phyloP scores from a whole-genome alignment of 2,113 vertebrate species.

The Oxygymnocypris stewartii region DNA sequence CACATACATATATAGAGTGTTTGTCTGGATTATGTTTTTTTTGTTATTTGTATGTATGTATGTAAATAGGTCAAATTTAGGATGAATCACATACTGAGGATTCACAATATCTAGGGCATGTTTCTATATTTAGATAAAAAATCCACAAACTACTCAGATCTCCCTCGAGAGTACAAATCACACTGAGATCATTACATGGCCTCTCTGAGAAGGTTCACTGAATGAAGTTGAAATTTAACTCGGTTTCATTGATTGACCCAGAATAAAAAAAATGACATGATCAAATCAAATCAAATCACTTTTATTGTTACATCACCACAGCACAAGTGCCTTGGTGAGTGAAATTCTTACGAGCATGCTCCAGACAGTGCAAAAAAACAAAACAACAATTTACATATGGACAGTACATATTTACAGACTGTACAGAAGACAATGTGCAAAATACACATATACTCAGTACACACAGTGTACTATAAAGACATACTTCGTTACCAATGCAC shows the following conservation, averaged over 20 bases:
- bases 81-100: neutral
- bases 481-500: no score
- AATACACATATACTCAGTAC: no score
- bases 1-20: neutral
- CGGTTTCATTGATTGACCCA: neutral
- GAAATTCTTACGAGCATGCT: no score
- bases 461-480: no score
- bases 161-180: neutral
- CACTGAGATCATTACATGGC: neutral
- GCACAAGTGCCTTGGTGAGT: no score
- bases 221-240: neutral
- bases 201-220: neutral
- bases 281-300: no score
- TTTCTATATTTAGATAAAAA: neutral
- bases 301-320: no score
- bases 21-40: neutral
- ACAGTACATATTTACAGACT: no score
- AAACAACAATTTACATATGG: no score
- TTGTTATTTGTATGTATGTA: no score
- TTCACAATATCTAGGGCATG: constrained; percentile 7
- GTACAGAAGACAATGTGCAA: no score
- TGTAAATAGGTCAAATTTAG: constrained; percentile 10
- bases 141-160: neutral
- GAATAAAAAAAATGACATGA: neutral
- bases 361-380: no score